phyloP scores from a whole-genome alignment of 1,140 invertebrate genomes.

The Philotrypesis tridentata region DNA sequence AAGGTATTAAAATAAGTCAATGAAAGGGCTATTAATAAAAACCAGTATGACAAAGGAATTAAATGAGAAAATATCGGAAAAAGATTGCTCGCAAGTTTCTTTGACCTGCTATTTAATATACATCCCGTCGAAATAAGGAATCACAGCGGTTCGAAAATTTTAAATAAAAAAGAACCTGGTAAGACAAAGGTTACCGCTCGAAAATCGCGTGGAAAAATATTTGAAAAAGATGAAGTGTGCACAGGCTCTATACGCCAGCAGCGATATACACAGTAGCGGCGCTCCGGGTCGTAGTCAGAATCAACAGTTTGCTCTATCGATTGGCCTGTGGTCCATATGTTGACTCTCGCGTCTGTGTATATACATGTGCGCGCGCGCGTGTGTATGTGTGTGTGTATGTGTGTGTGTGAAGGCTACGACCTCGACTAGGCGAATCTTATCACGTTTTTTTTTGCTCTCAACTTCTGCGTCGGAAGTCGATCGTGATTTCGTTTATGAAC shows the following conservation, averaged over 20 bases:
- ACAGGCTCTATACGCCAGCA: not conserved
- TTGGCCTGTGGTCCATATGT: slow-evolving; percentile 59
- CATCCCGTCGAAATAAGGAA: not conserved
- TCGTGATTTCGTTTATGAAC: slow-evolving; percentile 23
- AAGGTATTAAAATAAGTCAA: not conserved
- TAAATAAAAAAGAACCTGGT: too few species aligned
- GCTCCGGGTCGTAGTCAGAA: slow-evolving; percentile 63
- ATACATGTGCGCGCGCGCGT: not conserved
- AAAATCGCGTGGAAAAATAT: slow-evolving; percentile 18
- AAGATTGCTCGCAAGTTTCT: not conserved
- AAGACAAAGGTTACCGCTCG: not conserved
- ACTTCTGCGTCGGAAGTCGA: not conserved
- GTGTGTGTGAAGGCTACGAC: too few species aligned
- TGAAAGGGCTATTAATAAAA: not conserved
- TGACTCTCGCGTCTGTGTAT: slow-evolving; percentile 20
- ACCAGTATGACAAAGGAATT: not conserved
- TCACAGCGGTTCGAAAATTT: not conserved
- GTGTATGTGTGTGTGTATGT: not conserved
- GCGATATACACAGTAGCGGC: not conserved
- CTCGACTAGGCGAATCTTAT: not conserved
- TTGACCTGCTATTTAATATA: too few species aligned
- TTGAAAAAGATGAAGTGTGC: slow-evolving; percentile 13
- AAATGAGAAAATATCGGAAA: not conserved
- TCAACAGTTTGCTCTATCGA: slow-evolving; percentile 73
- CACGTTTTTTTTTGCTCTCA: not conserved